phyloP scores from a whole-genome alignment of 2,113 vertebrate species.

The Malurus elegans region DNA sequence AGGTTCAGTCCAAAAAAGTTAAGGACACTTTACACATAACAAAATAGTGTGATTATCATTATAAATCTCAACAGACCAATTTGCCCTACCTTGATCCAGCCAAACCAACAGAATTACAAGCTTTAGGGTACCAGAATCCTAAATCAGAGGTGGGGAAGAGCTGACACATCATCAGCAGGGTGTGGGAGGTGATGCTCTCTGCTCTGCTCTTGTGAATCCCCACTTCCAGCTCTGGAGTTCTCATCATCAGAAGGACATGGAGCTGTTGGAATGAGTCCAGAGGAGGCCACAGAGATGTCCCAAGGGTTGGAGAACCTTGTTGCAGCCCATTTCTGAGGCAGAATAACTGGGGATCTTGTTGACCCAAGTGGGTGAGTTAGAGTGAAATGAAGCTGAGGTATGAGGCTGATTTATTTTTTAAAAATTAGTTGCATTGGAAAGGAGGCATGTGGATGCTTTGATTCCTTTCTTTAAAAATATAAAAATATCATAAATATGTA shows the following conservation, averaged over 20 bases:
- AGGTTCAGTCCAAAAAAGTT: neutral
- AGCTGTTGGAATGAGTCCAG: neutral
- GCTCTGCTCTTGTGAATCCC: neutral
- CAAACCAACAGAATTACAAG: neutral
- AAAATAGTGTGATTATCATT: rapidly evolving
- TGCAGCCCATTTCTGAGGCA: no score
- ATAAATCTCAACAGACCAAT: neutral
- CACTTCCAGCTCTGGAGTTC: neutral
- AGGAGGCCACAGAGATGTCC: neutral
- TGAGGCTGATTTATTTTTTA: neutral
- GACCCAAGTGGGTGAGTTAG: neutral
- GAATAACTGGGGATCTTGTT: neutral
- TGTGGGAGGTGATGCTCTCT: neutral
- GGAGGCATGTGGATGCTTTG: neutral
- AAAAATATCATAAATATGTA: neutral
- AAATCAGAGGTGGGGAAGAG: neutral
- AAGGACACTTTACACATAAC: neutral
- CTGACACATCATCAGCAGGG: neutral
- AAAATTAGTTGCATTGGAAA: neutral
- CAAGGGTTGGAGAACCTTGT: neutral
- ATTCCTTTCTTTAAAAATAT: neutral
- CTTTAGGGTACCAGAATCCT: neutral
- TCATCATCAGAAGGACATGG: neutral
- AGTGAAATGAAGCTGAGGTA: neutral
- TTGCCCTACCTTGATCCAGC: neutral